phyloP scores from a whole-genome alignment of 2,797 vertebrate genomes.

The Parambassis ranga region DNA sequence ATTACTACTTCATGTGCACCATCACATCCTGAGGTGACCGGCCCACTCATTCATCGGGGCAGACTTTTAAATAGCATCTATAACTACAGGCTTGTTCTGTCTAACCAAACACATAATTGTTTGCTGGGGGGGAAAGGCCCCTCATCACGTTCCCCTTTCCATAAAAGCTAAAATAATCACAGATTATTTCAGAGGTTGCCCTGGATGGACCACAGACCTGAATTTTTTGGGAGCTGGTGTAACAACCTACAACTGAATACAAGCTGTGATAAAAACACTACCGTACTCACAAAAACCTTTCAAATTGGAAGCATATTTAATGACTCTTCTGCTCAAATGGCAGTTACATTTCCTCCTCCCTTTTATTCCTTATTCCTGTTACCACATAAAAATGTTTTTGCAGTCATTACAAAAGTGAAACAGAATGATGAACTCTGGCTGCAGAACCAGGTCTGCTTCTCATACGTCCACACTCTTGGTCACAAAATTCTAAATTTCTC shows the following conservation, averaged over 20 bases:
- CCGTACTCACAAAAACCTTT: neutral
- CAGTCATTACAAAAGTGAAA: neutral
- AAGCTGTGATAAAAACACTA: neutral
- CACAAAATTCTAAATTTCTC: neutral
- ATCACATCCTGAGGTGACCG: constrained; percentile 10
- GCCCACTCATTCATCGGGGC: neutral
- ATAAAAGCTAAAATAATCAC: constrained; percentile 10
- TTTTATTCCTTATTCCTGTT: neutral
- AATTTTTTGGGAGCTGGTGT: neutral
- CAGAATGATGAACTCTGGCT: neutral
- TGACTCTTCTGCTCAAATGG: neutral
- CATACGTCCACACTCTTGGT: neutral
- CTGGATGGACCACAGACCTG: constrained; percentile 3
- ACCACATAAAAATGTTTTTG: neutral
- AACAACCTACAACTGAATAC: neutral
- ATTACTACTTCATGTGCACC: neutral
- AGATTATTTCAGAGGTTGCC: constrained; percentile 14
- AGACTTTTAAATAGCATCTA: constrained; percentile 48
- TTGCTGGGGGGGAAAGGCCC: neutral
- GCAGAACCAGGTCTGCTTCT: neutral
- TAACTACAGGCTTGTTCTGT: constrained; percentile 48
- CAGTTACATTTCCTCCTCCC: neutral
- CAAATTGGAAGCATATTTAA: neutral
- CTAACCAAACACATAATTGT: constrained; percentile 30
- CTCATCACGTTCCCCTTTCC: neutral